Percentiles rank a stretch among this genome's conserved stretches.
Evolutionary conservation across 2,797 vertebrate genomes (phyloP).

Genomic region (Linurgus olivaceus): DNA sequence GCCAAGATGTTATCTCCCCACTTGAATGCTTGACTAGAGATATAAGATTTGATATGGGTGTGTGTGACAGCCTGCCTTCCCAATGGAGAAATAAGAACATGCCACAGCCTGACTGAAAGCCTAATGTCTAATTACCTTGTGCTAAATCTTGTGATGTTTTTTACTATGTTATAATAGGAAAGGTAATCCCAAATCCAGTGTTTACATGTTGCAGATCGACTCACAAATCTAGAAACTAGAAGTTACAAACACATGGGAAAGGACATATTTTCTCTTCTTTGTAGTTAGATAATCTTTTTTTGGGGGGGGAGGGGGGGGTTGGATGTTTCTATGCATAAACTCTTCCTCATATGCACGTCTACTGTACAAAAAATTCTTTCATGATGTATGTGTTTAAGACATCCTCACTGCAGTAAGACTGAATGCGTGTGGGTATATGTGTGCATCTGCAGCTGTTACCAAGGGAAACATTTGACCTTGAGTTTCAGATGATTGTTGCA

Average conservation of each 20-base stretch:
- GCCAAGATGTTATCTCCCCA: not conserved
- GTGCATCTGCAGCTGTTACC: not conserved
- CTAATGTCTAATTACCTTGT: not conserved
- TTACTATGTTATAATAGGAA: not conserved
- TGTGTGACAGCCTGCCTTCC: not conserved
- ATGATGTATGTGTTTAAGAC: not conserved
- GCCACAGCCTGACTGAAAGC: not conserved
- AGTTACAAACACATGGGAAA: not conserved
- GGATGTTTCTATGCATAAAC: not conserved
- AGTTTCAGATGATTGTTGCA: not conserved
- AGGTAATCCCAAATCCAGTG: not conserved
- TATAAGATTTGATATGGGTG: not conserved
- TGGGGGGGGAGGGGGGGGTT: fast-evolving
- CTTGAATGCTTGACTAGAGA: not conserved
- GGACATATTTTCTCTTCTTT: not conserved
- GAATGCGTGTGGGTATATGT: not conserved
- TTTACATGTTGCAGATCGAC: not conserved
- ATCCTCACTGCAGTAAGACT: not conserved
- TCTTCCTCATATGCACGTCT: fast-evolving
- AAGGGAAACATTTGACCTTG: not conserved
- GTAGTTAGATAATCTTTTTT: not conserved
- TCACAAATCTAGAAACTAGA: not conserved
- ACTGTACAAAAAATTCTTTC: not conserved
- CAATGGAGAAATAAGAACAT: not conserved
- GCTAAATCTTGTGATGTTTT: not conserved